Evolutionary conservation across 2,113 vertebrate species (phyloP), one percentile per base, ranked within the genome.

Genomic region (Varanus komodoensis): DNA sequence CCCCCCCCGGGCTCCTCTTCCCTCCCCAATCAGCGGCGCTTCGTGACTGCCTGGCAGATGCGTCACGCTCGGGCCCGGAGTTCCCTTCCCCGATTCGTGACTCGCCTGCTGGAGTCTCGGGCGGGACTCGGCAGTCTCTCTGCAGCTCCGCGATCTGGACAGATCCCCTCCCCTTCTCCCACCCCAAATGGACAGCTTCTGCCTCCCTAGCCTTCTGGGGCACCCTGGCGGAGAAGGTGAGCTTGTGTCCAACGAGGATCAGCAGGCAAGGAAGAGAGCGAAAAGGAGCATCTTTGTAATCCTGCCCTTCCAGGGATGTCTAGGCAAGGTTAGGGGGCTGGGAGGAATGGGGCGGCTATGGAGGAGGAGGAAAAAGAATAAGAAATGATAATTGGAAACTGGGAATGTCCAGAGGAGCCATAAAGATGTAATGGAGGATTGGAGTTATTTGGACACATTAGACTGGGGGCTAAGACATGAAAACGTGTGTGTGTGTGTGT

Each of bases 1-100:
- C 68, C 64, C 74, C 3, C 86, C 48, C 82, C 27, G 74, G 87
- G 77, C 87, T 81, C 87, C 87, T 81, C 74, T 80, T 86, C 48
- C 32, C 83, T 79, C 82, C 89, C 89, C 83, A 90, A 86, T 90
- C 89, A 90, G 83, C 61, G 83, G 82, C 67, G 89, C 89, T 85
- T 90, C 89, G 89, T 90, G 89, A 90, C 89, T 90, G 89, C 89
- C 82, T 90, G 61, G 89, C 89, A 90, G 82, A 90, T 90, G 89
- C 89, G 83, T 90, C 89, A 90, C 89, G 83, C 89, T 90, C 84
- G 89, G 83, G 89, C 82, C 82, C 89, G 89, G 89, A 90, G 89
- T 90, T 90, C 89, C 89, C 89, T 90, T 90, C 89, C 89, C 89
- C 83, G 89, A 90, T 85, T 90, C 75, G 83, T 90, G 89, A 90